Evolutionary conservation across 2,888 invertebrate genomes (phyloP).

Genomic region (Cerastis leucographa): DNA sequence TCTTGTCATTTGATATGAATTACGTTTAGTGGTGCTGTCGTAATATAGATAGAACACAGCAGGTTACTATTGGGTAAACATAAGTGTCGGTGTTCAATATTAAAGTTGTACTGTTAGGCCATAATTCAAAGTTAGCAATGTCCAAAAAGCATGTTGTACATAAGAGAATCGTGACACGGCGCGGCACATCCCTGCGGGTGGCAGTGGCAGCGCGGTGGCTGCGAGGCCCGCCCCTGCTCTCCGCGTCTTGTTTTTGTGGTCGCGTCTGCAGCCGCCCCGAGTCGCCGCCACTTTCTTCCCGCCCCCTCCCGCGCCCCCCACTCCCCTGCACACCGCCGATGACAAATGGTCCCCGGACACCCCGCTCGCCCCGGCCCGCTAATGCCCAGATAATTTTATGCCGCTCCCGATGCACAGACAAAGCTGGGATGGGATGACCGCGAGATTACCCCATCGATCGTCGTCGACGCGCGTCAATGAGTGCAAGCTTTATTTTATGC

Average conservation of each 20-base stretch:
- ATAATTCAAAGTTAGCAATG: conserved; percentile 69
- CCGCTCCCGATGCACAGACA: conserved; percentile 85
- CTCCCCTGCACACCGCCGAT: conserved; percentile 80
- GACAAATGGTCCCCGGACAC: conserved; percentile 90
- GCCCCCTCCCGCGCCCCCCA: conserved; percentile 71
- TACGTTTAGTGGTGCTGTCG: conserved; percentile 11
- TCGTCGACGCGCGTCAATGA: conserved; percentile 84
- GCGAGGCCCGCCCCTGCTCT: conserved; percentile 83
- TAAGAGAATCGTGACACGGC: conserved; percentile 71
- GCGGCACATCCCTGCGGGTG: conserved; percentile 80
- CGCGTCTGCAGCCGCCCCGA: conserved; percentile 89
- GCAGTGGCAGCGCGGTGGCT: conserved; percentile 80
- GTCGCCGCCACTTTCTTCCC: conserved; percentile 85
- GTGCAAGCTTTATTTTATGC: conserved; percentile 84
- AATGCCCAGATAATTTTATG: conserved; percentile 90
- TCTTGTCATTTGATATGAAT: conserved; percentile 23
- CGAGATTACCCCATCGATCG: conserved; percentile 87
- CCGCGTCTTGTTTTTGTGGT: conserved; percentile 89
- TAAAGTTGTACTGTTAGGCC: conserved; percentile 36
- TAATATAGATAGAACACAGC: conserved; percentile 4
- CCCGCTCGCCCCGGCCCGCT: conserved; percentile 82
- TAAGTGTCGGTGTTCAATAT: conserved; percentile 17
- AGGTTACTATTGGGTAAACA: not conserved
- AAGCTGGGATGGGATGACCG: conserved; percentile 84
- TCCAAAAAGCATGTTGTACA: conserved; percentile 69